These are phyloP conservation scores for Condylura cristata DNA, from an alignment of 2,113 vertebrate species.

Conservation along the genomic window DNA sequence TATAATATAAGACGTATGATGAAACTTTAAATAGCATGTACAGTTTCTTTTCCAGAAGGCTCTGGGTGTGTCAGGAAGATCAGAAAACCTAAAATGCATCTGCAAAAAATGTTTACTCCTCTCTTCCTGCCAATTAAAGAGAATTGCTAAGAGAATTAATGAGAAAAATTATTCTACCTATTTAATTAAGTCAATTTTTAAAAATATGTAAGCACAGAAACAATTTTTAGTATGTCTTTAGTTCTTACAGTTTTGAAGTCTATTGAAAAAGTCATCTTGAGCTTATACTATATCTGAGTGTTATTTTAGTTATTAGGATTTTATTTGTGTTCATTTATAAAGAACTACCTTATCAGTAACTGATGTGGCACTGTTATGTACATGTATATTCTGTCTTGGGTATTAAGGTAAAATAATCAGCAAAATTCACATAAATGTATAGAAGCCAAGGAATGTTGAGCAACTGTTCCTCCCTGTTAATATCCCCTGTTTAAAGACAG, in stretches of 20 bases:
- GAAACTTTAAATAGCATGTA: conserved; percentile 83
- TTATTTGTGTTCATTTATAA: conserved; percentile 31
- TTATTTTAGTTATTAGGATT: conserved; percentile 45
- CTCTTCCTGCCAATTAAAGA: conserved; percentile 14
- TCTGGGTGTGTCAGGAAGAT: conserved; percentile 62
- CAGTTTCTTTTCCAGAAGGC: conserved; percentile 77
- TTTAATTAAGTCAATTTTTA: background rate
- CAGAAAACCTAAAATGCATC: conserved; percentile 62
- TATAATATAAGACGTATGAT: conserved; percentile 84
- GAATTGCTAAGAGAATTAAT: conserved; percentile 38
- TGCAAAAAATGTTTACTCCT: conserved; percentile 60
- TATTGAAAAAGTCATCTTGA: conserved; percentile 35
- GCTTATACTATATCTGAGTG: background rate
- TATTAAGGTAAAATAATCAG: conserved; percentile 28
- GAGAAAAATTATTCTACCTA: background rate
- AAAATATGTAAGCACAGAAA: background rate
- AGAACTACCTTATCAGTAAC: background rate
- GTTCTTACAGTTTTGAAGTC: conserved; percentile 31
- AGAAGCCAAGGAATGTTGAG: conserved; percentile 9
- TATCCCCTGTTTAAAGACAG: conserved; percentile 1
- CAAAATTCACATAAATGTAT: conserved; percentile 1
- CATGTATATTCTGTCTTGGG: background rate
- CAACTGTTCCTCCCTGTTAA: background rate
- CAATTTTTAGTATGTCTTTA: background rate
- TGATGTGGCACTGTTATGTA: background rate